Evolutionary conservation across 1,140 invertebrate species (phyloP), one percentile per base, ranked within the genome.

Genomic region (Stratiolaelaps scimitus): DNA sequence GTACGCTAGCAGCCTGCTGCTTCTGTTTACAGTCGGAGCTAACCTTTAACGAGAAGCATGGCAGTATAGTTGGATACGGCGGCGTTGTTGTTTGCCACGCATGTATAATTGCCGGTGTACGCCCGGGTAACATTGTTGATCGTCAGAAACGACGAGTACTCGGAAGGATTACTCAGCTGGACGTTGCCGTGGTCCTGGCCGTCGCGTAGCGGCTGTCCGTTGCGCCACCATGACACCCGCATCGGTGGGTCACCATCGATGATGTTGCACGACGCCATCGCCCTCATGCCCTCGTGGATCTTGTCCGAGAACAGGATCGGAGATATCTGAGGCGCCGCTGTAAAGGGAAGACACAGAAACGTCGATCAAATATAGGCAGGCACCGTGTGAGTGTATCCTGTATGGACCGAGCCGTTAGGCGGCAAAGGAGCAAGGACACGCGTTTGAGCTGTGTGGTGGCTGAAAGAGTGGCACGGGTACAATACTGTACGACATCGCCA

Each of bases 41-140:
- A 85, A 87, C 85, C 85, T 86, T 86, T 86, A 74, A 88, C 86
- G 79, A 83, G 82, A 71, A 88, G 82, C 76, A 82, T 82, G 75
- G 85, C 84, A 72, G 84, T 84, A 80, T 83, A 86, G 79, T 84
- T 85, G 74, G 84, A 83, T 77, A 85, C 82, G 71, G 84, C 83
- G 71, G 84, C 85, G 71, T 81, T 82, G 77, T 87, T 87, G 77
- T 82, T 82, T 72, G 86, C 85, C 72, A 85, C 81, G 76, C 86
- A 88, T 66, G 85, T 87, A 77, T 87, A 88, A 75, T 85, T 84
- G 70, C 86, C 86, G 67, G 83, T 83, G 75, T 87, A 85, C 71
- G 81, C 78, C 70, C 84, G 83, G 70, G 81, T 80, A 69, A 88
- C 80, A 73, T 83, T 85, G 73, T 84, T 81, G 76, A 87, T 85